Evolutionary conservation across 2,113 vertebrate genomes (phyloP), one percentile per base, ranked within the genome.

Genomic region (Megalops atlanticus): DNA sequence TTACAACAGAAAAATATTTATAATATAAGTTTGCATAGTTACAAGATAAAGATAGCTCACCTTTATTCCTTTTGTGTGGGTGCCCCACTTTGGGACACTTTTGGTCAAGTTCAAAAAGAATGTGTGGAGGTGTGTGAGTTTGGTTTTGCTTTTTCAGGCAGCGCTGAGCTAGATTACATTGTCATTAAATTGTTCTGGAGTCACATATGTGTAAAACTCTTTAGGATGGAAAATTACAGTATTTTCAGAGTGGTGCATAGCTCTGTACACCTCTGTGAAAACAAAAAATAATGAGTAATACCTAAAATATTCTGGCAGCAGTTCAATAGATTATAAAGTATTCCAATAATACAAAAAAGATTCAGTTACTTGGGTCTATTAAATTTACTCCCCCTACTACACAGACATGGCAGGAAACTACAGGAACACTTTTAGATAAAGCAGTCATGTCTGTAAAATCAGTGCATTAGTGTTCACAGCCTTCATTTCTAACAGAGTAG

Each of bases 151-250:
- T 31, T 64, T 8, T 78, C 5, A 69, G 54, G 54, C n/a, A 68
- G 27, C 8, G 38, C 21, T 31, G 58, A 64, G 58, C 58, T 31
- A 64, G 8, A 11, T 31, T 64, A 31, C 58, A 27, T n/a, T 64
- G 58, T 64, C 58, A 31, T 64, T 64, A 64, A 64, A 64, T 24
- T 64, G n/a, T n/a, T 64, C 58, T 64, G 58, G 31, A 64, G 12
- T 64, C 58, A 64, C 24, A n/a, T 8, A 64, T 64, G 58, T 64
- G 58, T 64, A 64, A 64, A 64, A 64, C 77, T 78, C 24, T 52
- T 68, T 36, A 31, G 76, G 24, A 31, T 64, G n/a, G 58, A 24
- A 2, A 8, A 64, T 5, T n/a, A 64, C 58, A 64, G n/a, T 58
- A 35, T 78, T n/a, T 41, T 10, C 36, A 78, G 58, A 36, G 74